Conservation (phyloP, 2,113 vertebrate species). For the Pituophis catenifer region DNA sequence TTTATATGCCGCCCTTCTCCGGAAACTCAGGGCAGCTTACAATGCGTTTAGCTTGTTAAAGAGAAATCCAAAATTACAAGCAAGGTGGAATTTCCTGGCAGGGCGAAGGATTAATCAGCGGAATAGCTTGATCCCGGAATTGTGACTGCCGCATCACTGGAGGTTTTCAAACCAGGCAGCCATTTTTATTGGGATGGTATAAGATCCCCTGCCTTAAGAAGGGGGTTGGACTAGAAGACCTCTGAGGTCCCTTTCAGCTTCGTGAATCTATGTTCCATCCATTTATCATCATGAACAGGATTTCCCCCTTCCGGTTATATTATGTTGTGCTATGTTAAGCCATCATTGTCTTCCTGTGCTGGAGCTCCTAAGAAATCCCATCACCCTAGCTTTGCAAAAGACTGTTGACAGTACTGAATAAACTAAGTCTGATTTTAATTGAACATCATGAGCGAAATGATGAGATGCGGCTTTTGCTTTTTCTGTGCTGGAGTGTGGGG, state of each 20-base stretch:
- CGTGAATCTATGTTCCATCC: not conserved
- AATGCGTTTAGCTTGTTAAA: too few species aligned
- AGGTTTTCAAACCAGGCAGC: not conserved
- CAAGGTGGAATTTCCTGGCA: too few species aligned
- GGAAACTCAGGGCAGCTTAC: too few species aligned
- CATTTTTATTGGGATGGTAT: not conserved
- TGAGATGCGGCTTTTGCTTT: conserved; percentile 6
- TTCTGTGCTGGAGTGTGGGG: not conserved
- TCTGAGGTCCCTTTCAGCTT: not conserved
- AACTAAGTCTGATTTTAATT: conserved; percentile 53
- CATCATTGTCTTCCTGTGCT: conserved; percentile 46
- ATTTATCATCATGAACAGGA: not conserved
- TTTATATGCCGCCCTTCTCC: too few species aligned
- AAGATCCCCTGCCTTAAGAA: not conserved
- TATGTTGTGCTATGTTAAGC: conserved; percentile 12
- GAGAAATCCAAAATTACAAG: too few species aligned
- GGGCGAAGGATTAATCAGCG: too few species aligned
- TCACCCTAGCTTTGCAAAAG: conserved; percentile 48
- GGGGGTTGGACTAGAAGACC: not conserved
- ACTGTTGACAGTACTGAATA: conserved; percentile 53
- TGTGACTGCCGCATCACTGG: not conserved
- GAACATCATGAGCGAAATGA: conserved; percentile 47
- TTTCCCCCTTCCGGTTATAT: not conserved
- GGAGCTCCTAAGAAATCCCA: conserved; percentile 51
- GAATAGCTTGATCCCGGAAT: too few species aligned